Base-by-base conservation (phyloP, 2,888 invertebrate genomes). In the Cheilosia scutellata region DNA sequence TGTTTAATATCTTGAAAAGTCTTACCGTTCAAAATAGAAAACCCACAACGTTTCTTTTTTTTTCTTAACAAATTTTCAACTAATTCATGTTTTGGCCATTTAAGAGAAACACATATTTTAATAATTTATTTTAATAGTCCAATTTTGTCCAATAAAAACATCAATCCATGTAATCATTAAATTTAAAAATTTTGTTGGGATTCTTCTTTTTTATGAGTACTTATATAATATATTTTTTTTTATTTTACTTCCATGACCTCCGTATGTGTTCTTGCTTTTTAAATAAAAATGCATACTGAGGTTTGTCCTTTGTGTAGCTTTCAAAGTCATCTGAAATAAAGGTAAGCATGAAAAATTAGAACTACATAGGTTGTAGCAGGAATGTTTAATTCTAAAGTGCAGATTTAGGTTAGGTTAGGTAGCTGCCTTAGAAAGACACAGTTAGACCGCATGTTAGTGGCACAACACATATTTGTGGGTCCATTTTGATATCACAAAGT, bases 241-340 rank as follows among this genome's bases (percentile, higher is more conserved):
- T 58, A 25, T 37, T 58, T 31, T 79, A 82, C 11, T 77, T 82
- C 66, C 65, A 82, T 58, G 76, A 77, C 16, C 91, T 84, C 82
- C 91, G 87, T 88, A 91, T 90, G 66, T 90, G 89, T 72, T 91
- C 91, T 49, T 91, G 90, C 68, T 91, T 90, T 88, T 90, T 90
- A 58, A 89, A 91, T n/a, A 91, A 88, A 87, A 90, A 90, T 82
- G 89, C 88, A 70, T 90, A 92, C 72, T 87, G 86, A 0, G 88
- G 87, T 87, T 90, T 89, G 37, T 88, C 60, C 37, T 89, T 90
- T 79, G 83, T 79, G 42, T 88, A 88, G 9, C 63, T 75, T 62
- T 88, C 87, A 20, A 89, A 90, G 11, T 89, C 88, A 70, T 89
- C 89, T 89, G 84, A 0, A 88, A 89, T 16, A 25, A 57, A 29